Evolutionary conservation across 2,888 invertebrate genomes (phyloP).

Genomic region (Tipula unca): DNA sequence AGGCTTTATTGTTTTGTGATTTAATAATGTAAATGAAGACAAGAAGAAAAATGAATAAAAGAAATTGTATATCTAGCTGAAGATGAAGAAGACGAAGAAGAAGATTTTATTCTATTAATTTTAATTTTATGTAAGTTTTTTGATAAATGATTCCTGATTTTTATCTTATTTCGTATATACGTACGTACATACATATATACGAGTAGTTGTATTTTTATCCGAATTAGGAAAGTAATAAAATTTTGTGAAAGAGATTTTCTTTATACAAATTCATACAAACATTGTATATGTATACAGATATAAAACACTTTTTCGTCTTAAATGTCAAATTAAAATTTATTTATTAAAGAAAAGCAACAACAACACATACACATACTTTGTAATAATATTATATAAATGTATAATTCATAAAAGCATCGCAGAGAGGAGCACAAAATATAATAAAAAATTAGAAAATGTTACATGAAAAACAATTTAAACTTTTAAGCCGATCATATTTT

Average conservation of each 20-base stretch:
- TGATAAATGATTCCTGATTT: not conserved
- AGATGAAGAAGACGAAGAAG: not conserved
- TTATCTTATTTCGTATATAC: not conserved
- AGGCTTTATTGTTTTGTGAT: constrained; percentile 14
- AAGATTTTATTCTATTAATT: not conserved
- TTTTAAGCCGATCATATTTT: not conserved
- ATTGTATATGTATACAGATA: no score
- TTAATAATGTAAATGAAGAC: constrained; percentile 8
- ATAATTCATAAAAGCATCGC: not conserved
- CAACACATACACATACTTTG: not conserved
- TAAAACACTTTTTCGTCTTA: not conserved
- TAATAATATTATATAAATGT: not conserved
- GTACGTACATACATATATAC: no score
- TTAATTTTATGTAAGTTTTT: not conserved
- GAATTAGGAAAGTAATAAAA: not conserved
- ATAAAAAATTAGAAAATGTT: not conserved
- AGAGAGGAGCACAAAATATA: not conserved
- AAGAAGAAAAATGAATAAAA: not conserved
- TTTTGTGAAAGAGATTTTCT: not conserved
- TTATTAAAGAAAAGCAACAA: not conserved
- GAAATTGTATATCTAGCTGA: not conserved
- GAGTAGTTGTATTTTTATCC: no score
- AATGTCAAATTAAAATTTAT: not conserved
- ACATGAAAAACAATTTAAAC: constrained; percentile 14
- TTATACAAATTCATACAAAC: not conserved